phyloP scores from a whole-genome alignment of 2,113 vertebrate genomes.

The Ochotona curzoniae region DNA sequence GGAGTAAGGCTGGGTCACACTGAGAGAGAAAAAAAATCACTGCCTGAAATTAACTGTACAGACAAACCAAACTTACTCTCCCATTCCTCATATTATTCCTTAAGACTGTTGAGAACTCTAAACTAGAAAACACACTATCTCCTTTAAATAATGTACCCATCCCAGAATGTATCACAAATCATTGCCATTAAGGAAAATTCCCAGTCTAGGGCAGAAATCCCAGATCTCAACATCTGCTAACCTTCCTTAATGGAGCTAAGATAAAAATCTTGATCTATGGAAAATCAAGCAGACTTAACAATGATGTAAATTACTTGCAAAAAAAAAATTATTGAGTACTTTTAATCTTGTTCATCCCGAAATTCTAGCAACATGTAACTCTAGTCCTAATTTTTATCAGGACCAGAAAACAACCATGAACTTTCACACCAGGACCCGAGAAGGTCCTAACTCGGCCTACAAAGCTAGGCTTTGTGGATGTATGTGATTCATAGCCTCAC shows the following conservation, averaged over 20 bases:
- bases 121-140: neutral
- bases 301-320: neutral
- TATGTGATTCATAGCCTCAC: neutral
- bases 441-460: neutral
- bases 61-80: neutral
- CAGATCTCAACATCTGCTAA: neutral
- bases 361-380: neutral
- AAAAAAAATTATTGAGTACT: neutral
- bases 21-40: constrained; percentile 76
- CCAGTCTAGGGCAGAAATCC: constrained; percentile 20
- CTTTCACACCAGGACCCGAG: neutral
- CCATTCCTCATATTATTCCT: neutral
- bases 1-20: constrained; percentile 98
- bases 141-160: constrained; percentile 10
- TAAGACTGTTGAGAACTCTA: constrained; percentile 1
- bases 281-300: neutral
- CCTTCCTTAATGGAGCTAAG: neutral
- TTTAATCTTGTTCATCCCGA: neutral
- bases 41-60: neutral
- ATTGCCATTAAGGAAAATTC: constrained; percentile 16
- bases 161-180: neutral
- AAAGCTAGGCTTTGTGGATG: neutral
- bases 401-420: neutral
- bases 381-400: neutral
- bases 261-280: constrained; percentile 37